These are phyloP conservation scores for Dufourea novaeangliae DNA, from an alignment of 1,140 invertebrate species.

Conservation along the genomic window DNA sequence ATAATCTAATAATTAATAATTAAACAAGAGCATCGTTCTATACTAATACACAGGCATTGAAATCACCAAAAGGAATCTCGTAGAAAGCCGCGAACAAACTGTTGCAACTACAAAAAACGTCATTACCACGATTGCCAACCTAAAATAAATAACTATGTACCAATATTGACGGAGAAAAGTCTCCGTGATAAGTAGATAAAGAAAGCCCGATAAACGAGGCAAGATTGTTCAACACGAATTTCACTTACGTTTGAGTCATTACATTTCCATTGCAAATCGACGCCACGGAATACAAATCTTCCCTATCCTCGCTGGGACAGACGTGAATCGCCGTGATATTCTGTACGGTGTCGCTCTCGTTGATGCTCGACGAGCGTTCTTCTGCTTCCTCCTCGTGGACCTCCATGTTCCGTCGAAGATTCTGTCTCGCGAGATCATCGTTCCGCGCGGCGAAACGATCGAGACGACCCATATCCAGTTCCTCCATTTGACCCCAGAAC, in stretches of 20 bases:
- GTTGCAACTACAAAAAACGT: too few species aligned
- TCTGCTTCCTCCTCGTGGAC: slow-evolving; percentile 39
- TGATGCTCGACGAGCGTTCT: slow-evolving; percentile 43
- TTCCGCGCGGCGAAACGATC: slow-evolving; percentile 29
- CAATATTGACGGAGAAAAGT: too few species aligned
- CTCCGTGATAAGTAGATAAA: slow-evolving; percentile 6
- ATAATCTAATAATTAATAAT: too few species aligned
- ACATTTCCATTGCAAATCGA: slow-evolving; percentile 31
- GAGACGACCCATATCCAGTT: slow-evolving; percentile 59
- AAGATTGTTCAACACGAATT: background rate
- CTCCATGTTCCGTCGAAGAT: background rate
- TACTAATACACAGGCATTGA: background rate
- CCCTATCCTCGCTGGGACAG: slow-evolving; percentile 7
- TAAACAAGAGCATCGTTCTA: too few species aligned
- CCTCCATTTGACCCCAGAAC: slow-evolving; percentile 78
- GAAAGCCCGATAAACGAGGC: slow-evolving; percentile 11
- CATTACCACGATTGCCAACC: too few species aligned
- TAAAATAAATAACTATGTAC: too few species aligned
- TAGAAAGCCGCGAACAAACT: too few species aligned
- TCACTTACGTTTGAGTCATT: slow-evolving; percentile 37
- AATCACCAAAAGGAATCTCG: background rate
- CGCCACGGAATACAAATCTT: slow-evolving; percentile 8
- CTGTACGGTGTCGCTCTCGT: slow-evolving; percentile 55
- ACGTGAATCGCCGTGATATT: slow-evolving; percentile 74
- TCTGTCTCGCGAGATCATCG: slow-evolving; percentile 11